Conservation (phyloP, 2,113 vertebrate genomes). For the Melanostigma gelatinosum region DNA sequence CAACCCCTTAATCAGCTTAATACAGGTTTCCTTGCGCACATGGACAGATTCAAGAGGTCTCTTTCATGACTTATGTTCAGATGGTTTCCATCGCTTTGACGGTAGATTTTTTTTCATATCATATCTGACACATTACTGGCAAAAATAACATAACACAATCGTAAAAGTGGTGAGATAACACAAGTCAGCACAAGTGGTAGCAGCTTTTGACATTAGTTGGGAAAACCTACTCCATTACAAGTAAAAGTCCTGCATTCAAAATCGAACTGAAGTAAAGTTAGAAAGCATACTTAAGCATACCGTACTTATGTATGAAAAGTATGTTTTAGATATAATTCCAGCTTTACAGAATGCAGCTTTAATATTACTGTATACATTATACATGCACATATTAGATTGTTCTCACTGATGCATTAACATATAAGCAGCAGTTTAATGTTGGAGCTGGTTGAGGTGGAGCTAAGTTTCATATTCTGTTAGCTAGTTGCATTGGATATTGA, state of each 20-base stretch:
- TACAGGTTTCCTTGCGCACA: slow-evolving; percentile 87
- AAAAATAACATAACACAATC: background rate
- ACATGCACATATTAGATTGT: no score
- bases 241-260: background rate
- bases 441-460: background rate
- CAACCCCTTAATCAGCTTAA: slow-evolving; percentile 85
- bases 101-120: background rate
- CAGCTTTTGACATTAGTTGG: no score
- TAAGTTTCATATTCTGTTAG: background rate
- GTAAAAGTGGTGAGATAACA: background rate
- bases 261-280: background rate
- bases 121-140: background rate
- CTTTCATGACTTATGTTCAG: slow-evolving; percentile 22
- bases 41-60: slow-evolving; percentile 74
- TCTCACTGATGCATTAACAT: background rate
- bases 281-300: background rate
- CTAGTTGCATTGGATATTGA: background rate
- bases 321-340: background rate
- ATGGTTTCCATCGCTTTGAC: slow-evolving; percentile 29
- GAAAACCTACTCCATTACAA: background rate
- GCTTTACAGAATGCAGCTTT: background rate
- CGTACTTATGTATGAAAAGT: background rate
- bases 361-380: background rate
- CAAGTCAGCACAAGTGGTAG: background rate
- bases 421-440: background rate